These are phyloP conservation scores for Echeneis naucrates DNA, from an alignment of 2,797 vertebrate species.

Conservation along the genomic window DNA sequence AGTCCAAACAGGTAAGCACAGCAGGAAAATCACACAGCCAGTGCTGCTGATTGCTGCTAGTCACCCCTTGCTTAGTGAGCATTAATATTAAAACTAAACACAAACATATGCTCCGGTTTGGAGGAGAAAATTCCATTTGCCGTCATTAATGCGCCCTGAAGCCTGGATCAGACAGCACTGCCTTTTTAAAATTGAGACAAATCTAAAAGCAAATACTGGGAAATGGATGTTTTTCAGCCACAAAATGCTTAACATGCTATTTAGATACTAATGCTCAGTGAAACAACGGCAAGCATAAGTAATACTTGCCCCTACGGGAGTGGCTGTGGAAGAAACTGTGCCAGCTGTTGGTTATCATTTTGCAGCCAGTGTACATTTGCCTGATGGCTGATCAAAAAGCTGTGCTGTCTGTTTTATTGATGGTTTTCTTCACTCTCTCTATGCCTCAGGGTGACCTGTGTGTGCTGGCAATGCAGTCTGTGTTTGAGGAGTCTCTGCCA, in stretches of 20 bases:
- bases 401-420: constrained; percentile 48
- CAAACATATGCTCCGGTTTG: constrained; percentile 2
- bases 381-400: constrained; percentile 55
- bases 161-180: not conserved
- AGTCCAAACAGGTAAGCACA: constrained; percentile 91
- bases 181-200: constrained; percentile 10
- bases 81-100: constrained; percentile 1
- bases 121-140: constrained; percentile 15
- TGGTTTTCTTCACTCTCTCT: not conserved
- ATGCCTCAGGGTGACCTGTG: constrained; percentile 85
- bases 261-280: constrained; percentile 20
- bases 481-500: constrained; percentile 93
- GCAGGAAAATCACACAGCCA: constrained; percentile 31
- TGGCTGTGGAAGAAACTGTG: constrained; percentile 14
- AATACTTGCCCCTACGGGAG: constrained; percentile 43
- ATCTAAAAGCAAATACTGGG: not conserved
- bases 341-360: constrained; percentile 46
- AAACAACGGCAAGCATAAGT: constrained; percentile 18
- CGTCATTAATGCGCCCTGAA: constrained; percentile 12
- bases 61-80: constrained; percentile 18
- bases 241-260: constrained; percentile 24
- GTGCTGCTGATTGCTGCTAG: constrained; percentile 20
- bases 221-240: not conserved
- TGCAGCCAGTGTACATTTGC: constrained; percentile 27
- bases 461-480: constrained; percentile 93